Conservation (phyloP, 2,113 vertebrate genomes). For the Clupea harengus region DNA sequence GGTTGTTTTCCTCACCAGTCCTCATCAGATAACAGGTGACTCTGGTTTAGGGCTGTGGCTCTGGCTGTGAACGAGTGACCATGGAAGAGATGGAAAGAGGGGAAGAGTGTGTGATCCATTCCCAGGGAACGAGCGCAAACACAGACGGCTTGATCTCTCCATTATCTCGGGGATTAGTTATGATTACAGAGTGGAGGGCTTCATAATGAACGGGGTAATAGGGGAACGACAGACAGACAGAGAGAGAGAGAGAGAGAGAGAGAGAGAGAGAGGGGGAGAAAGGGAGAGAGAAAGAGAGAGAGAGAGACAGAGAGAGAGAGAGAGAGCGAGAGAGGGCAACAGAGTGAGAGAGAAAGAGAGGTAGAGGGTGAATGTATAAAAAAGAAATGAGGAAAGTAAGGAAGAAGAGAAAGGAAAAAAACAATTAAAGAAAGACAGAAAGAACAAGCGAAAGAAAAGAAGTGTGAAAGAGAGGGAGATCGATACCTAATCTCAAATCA, state of each 20-base stretch:
- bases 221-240: neutral
- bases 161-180: slow-evolving; percentile 29
- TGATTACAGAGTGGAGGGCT: slow-evolving; percentile 14
- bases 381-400: neutral
- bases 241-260: slow-evolving; percentile 3
- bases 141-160: slow-evolving; percentile 24
- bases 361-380: neutral
- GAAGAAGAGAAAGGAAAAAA: neutral
- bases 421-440: neutral
- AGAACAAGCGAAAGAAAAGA: neutral
- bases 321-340: neutral
- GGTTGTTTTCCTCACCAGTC: neutral
- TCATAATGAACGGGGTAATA: slow-evolving; percentile 18
- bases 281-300: neutral
- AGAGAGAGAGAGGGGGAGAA: neutral
- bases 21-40: neutral
- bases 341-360: neutral
- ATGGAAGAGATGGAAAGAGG: neutral
- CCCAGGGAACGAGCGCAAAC: slow-evolving; percentile 4
- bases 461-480: neutral
- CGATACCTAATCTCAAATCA: neutral
- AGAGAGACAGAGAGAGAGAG: neutral
- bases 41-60: neutral
- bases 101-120: slow-evolving; percentile 3
- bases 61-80: neutral